Conservation (phyloP, 1,140 invertebrate species). For the Spodoptera litura region DNA sequence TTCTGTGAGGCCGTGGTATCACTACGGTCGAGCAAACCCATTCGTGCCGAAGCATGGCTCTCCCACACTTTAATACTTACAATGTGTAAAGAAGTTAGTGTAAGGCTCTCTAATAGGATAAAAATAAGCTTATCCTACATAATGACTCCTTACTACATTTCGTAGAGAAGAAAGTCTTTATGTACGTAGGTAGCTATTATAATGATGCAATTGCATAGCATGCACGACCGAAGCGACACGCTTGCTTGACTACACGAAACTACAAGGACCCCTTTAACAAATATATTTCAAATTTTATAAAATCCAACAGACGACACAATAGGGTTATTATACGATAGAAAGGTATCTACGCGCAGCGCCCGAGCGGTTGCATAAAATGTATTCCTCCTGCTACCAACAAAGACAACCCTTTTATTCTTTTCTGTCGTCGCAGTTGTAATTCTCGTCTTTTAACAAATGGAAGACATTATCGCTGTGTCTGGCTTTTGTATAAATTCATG, state of each 20-base stretch:
- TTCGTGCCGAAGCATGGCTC: too few relatives aligned
- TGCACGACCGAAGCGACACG: background rate
- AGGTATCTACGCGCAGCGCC: slow-evolving; percentile 47
- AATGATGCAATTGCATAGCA: background rate
- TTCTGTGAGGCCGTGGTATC: too few relatives aligned
- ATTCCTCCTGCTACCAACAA: slow-evolving; percentile 68
- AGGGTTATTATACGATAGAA: slow-evolving; percentile 64
- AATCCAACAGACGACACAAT: slow-evolving; percentile 53
- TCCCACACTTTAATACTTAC: too few relatives aligned
- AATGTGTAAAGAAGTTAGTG: too few relatives aligned
- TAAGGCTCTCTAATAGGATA: too few relatives aligned
- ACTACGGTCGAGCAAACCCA: too few relatives aligned
- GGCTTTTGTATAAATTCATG: slow-evolving; percentile 78
- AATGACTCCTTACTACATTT: too few relatives aligned
- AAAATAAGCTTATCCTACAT: too few relatives aligned
- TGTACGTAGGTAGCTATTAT: background rate
- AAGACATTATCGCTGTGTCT: slow-evolving; percentile 75
- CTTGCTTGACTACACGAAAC: slow-evolving; percentile 6
- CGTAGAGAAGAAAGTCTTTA: too few relatives aligned
- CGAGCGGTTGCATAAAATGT: slow-evolving; percentile 67
- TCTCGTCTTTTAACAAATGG: slow-evolving; percentile 79
- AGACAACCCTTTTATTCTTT: slow-evolving; percentile 73
- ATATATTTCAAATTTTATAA: slow-evolving; percentile 28
- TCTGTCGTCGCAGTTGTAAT: slow-evolving; percentile 67
- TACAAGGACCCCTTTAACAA: slow-evolving; percentile 9